A percentile compares a stretch with the other conserved stretches of the same genome.
phyloP scores from a whole-genome alignment of 2,113 vertebrate genomes.

The Ictalurus punctatus region DNA sequence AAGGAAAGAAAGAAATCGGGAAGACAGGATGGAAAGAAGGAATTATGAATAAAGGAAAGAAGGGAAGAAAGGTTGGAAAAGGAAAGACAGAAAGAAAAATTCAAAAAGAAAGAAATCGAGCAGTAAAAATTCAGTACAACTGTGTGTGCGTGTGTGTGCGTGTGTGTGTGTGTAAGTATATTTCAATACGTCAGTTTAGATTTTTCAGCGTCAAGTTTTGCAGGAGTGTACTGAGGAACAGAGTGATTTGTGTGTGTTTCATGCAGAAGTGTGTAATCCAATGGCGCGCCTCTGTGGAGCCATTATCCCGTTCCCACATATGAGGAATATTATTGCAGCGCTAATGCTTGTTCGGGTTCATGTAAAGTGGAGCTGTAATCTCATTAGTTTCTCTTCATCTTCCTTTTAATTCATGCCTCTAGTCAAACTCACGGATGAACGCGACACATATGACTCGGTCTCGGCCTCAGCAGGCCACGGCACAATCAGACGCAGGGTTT shows the following conservation, averaged over 20 bases:
- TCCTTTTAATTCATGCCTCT: slow-evolving; percentile 11
- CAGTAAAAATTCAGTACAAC: not conserved
- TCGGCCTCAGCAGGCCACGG: not conserved
- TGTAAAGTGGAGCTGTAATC: not conserved
- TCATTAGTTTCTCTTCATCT: slow-evolving; percentile 27
- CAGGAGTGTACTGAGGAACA: not conserved
- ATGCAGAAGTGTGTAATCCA: not conserved
- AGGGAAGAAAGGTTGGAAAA: too few relatives aligned
- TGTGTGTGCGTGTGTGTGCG: not conserved
- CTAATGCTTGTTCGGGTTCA: not conserved
- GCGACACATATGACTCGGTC: not conserved
- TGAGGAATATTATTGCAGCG: not conserved
- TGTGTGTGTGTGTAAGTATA: not conserved
- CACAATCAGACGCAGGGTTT: not conserved
- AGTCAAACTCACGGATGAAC: not conserved
- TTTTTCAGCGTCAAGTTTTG: not conserved
- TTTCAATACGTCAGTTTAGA: not conserved
- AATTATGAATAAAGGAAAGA: too few relatives aligned
- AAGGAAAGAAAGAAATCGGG: too few relatives aligned
- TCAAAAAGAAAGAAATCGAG: not conserved
- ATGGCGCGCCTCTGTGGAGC: not conserved
- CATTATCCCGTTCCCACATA: not conserved
- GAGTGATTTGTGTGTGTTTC: not conserved
- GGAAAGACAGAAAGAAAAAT: too few relatives aligned
- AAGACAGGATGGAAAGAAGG: too few relatives aligned